phyloP scores from a whole-genome alignment of 2,113 vertebrate genomes.

The Hucho hucho region DNA sequence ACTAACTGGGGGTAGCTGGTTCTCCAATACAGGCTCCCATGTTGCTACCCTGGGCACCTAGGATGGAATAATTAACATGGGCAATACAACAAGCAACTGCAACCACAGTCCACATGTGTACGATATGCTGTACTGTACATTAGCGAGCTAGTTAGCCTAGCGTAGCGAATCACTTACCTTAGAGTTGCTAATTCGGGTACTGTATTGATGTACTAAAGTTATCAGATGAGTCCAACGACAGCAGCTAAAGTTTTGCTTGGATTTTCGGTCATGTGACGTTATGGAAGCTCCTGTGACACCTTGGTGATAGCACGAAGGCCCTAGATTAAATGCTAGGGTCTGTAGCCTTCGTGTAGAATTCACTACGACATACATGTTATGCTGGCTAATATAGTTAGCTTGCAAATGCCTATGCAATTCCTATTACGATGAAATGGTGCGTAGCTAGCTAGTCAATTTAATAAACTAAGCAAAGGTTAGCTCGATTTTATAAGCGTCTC shows the following conservation, averaged over 20 bases:
- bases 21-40: constrained; percentile 65
- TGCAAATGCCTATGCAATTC: too few relatives aligned
- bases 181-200: constrained; percentile 36
- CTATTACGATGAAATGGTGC: too few relatives aligned
- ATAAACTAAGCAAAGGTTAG: too few relatives aligned
- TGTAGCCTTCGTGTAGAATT: not conserved
- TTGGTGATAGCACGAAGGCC: not conserved
- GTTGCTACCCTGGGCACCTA: constrained; percentile 69
- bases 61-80: not conserved
- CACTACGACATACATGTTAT: constrained; percentile 3
- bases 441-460: constrained; percentile 45
- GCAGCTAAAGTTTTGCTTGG: not conserved
- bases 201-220: constrained; percentile 6
- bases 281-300: not conserved
- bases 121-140: not conserved
- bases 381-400: too few relatives aligned
- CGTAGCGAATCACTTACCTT: constrained; percentile 56
- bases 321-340: not conserved
- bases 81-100: too few relatives aligned
- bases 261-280: not conserved
- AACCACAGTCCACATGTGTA: not conserved
- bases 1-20: constrained; percentile 69
- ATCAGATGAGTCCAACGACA: not conserved
- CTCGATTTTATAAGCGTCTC: too few relatives aligned
- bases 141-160: not conserved